Percentiles rank a stretch among this genome's conserved stretches.
Evolutionary conservation across 2,113 vertebrate species (phyloP).

Genomic region (Muntiacus muntjak): DNA sequence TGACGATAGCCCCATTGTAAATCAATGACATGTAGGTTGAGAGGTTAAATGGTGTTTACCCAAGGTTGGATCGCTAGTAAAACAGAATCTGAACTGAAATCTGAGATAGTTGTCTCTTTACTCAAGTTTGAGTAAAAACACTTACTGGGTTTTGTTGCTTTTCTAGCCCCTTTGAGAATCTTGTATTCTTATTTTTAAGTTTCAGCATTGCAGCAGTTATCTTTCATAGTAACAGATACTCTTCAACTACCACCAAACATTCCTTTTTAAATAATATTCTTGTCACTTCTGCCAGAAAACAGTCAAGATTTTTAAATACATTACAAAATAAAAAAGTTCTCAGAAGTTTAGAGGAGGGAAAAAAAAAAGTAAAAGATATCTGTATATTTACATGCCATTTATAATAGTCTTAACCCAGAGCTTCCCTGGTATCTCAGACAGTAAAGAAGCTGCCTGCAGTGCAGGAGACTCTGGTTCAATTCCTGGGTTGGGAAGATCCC

Average conservation of each 20-base stretch:
- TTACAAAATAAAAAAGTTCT: neutral
- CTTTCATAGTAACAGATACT: neutral
- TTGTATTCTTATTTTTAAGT: neutral
- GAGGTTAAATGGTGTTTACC: neutral
- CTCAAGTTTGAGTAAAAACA: neutral
- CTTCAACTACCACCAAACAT: neutral
- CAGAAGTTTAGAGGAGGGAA: neutral
- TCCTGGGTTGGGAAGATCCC: neutral
- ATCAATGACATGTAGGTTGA: neutral
- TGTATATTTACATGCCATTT: neutral
- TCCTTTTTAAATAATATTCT: neutral
- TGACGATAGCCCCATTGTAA: neutral
- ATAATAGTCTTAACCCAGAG: neutral
- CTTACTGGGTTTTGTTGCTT: neutral
- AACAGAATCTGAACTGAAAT: neutral
- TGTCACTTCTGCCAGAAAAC: neutral
- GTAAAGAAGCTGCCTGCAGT: neutral
- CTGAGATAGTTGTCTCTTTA: neutral
- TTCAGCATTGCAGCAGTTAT: neutral
- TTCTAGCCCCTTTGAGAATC: neutral
- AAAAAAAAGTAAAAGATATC: neutral
- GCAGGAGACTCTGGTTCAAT: neutral
- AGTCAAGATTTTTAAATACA: neutral
- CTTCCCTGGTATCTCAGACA: neutral
- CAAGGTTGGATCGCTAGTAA: neutral